Conservation (phyloP, 2,888 invertebrate genomes). For the Drosophila helvetica region DNA sequence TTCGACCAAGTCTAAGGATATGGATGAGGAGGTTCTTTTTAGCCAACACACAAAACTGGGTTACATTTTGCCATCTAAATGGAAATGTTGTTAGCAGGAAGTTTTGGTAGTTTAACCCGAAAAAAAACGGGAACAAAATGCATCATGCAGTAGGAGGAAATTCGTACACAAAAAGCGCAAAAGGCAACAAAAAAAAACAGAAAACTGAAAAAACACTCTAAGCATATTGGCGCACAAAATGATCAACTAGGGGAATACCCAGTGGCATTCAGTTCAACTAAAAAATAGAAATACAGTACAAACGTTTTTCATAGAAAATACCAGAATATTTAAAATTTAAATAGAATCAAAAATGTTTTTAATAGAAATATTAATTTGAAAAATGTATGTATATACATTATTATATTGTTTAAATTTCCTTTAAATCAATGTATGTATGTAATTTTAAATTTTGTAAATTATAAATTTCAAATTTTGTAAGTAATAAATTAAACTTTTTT, state of each 20-base stretch:
- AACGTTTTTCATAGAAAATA: no score
- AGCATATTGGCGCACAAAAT: background rate
- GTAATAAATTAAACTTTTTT: no score
- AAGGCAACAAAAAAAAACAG: background rate
- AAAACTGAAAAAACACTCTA: background rate
- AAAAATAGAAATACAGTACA: no score
- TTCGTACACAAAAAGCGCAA: conserved; percentile 10
- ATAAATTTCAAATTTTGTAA: no score
- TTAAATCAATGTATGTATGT: no score
- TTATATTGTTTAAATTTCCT: no score
- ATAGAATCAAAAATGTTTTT: no score
- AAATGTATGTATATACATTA: no score
- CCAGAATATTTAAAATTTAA: no score
- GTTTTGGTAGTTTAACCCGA: conserved; percentile 35
- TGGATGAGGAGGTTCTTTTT: conserved; percentile 18
- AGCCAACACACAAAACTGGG: conserved; percentile 58
- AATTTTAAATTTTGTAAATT: no score
- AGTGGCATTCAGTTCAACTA: background rate
- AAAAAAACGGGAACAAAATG: conserved; percentile 4
- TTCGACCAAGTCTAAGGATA: conserved; percentile 24
- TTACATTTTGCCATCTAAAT: conserved; percentile 67
- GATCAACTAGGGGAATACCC: background rate
- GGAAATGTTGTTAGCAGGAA: conserved; percentile 74
- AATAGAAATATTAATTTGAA: no score
- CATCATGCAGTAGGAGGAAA: conserved; percentile 21